Evolutionary conservation across 1,140 invertebrate species (phyloP).

Genomic region (Dolichoris vasculosae): DNA sequence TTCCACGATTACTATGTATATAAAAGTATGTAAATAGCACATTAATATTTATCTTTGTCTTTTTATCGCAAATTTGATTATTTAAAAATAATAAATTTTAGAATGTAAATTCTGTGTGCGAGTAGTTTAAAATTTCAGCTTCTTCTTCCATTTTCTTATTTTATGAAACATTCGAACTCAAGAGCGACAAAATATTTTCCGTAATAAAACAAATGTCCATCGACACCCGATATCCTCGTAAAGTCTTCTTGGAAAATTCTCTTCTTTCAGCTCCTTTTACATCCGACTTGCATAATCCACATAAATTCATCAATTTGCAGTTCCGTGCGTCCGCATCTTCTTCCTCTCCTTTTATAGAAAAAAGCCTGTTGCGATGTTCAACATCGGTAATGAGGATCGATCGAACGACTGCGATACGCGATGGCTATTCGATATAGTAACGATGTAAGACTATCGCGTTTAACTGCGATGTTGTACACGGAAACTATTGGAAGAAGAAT

Average conservation of each 20-base stretch:
- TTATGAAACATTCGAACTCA: neutral
- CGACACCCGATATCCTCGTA: neutral
- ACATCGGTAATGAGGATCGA: slow-evolving; percentile 25
- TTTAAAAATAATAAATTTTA: no score
- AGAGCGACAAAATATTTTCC: neutral
- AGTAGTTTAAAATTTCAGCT: neutral
- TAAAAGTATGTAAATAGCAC: no score
- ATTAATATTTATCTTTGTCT: no score
- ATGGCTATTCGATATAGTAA: neutral
- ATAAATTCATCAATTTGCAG: slow-evolving; percentile 30
- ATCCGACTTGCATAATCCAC: slow-evolving; percentile 3
- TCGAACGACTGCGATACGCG: neutral
- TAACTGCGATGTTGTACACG: neutral
- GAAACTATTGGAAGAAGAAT: no score
- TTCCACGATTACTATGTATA: no score
- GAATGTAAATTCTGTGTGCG: no score
- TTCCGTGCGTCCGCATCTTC: neutral
- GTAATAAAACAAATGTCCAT: neutral
- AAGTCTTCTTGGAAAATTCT: neutral
- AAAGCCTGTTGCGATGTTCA: neutral
- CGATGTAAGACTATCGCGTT: neutral
- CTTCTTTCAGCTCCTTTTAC: neutral
- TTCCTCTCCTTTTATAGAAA: neutral
- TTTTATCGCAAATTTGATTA: no score
- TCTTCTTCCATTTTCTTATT: neutral